Conservation (phyloP, 2,113 vertebrate species). For the Pholis gunnellus region DNA sequence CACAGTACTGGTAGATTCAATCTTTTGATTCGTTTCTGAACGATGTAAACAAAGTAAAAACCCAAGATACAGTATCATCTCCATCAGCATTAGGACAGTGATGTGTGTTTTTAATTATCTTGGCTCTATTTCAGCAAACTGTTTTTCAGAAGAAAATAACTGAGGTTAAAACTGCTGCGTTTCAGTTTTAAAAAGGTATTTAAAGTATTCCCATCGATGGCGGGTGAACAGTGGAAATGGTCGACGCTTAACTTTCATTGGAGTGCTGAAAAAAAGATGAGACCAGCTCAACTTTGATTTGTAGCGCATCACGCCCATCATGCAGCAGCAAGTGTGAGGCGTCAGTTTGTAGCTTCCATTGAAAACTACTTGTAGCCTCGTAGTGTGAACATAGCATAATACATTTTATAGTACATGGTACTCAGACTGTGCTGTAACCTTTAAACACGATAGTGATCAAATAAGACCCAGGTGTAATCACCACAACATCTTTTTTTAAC, state of each 20-base stretch:
- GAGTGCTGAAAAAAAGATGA: not conserved
- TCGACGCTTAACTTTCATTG: not conserved
- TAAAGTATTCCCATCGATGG: not conserved
- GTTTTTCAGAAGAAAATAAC: not conserved
- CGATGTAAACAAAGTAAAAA: not conserved
- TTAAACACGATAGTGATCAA: conserved; percentile 11
- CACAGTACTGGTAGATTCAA: not conserved
- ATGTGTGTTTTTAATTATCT: not conserved
- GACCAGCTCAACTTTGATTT: not conserved
- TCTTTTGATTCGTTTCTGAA: not conserved
- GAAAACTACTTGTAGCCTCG: not conserved
- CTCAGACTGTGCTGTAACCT: not conserved
- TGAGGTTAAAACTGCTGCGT: not conserved
- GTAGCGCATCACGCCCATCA: not conserved
- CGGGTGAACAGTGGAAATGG: not conserved
- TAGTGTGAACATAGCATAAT: not conserved
- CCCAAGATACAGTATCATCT: not conserved
- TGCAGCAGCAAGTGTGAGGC: too few species aligned
- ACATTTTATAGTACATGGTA: not conserved
- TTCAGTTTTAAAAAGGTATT: not conserved
- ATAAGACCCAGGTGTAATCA: not conserved
- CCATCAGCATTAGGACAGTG: not conserved
- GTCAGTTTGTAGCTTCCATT: not conserved
- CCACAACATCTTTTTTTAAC: conserved; percentile 15
- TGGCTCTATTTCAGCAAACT: not conserved